These are phyloP conservation scores for Pherbina coryleti DNA, from an alignment of 2,888 invertebrate genomes.

Conservation along the genomic window DNA sequence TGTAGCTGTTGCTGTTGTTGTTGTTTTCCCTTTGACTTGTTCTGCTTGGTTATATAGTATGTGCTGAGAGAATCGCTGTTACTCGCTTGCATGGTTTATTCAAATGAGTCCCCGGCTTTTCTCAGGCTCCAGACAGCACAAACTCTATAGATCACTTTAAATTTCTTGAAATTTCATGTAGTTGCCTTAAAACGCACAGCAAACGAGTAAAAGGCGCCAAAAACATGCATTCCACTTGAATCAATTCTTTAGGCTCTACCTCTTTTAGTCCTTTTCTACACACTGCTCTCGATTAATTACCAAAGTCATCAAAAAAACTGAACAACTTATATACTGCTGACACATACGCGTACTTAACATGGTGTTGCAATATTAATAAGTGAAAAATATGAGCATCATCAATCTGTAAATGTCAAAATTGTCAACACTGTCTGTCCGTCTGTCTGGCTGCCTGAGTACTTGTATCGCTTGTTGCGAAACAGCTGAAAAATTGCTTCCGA, in stretches of 20 bases:
- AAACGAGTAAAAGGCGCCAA: no score
- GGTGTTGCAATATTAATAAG: conserved; percentile 29
- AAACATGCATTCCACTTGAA: no score
- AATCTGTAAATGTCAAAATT: conserved; percentile 48
- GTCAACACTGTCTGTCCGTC: conserved; percentile 36
- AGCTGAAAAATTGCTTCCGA: conserved; percentile 41
- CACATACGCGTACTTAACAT: conserved; percentile 16
- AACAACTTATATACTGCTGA: neutral
- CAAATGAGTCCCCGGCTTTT: conserved; percentile 41
- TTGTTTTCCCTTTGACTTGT: conserved; percentile 20
- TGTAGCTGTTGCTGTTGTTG: no score
- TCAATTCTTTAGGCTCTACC: no score
- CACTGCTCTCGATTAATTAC: neutral
- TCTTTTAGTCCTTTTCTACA: conserved; percentile 13
- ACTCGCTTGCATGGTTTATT: conserved; percentile 21
- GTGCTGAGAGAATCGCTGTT: conserved; percentile 29
- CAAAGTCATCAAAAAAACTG: no score
- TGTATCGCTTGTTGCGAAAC: neutral
- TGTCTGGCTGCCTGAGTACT: neutral
- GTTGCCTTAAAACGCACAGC: no score
- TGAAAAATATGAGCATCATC: conserved; percentile 41
- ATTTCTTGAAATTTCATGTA: conserved; percentile 43
- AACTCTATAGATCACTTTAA: conserved; percentile 6
- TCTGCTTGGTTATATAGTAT: conserved; percentile 11
- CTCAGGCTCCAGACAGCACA: neutral